A percentile compares a stretch with the other conserved stretches of the same genome.
Conservation (phyloP, 35 echinoderm and acorn worm genomes). For the Acanthaster planci region DNA sequence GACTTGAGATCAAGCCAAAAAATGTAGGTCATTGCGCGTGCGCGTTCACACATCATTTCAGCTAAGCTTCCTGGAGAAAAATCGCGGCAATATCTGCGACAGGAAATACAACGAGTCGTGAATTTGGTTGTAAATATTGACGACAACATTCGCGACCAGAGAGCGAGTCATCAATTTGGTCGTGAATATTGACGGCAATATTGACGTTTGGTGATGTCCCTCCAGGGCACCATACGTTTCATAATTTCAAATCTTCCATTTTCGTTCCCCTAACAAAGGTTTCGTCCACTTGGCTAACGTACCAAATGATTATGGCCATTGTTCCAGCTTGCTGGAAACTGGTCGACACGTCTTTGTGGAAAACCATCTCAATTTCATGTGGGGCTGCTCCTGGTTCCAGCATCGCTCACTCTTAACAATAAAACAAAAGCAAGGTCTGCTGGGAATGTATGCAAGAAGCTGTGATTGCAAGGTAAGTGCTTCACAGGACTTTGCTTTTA, state of each 20-base stretch:
- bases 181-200: too few relatives aligned
- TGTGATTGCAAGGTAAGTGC: not conserved
- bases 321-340: not conserved
- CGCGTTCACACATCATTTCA: too few relatives aligned
- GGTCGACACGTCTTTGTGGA: conserved; percentile 14
- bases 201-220: too few relatives aligned
- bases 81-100: too few relatives aligned
- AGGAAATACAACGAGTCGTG: too few relatives aligned
- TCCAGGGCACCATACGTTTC: too few relatives aligned
- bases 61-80: too few relatives aligned
- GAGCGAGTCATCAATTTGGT: too few relatives aligned
- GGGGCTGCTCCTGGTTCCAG: not conserved
- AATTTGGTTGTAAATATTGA: too few relatives aligned
- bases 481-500: not conserved
- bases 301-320: not conserved
- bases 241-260: not conserved
- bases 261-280: not conserved
- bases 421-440: not conserved
- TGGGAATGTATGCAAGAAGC: not conserved
- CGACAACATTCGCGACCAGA: too few relatives aligned
- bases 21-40: too few relatives aligned
- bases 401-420: not conserved
- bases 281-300: not conserved
- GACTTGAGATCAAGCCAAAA: too few relatives aligned
- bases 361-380: conserved; percentile 14